A percentile compares a stretch with the other conserved stretches of the same genome.
phyloP scores from a whole-genome alignment of 1,140 invertebrate genomes.

The Penaeus japonicus region DNA sequence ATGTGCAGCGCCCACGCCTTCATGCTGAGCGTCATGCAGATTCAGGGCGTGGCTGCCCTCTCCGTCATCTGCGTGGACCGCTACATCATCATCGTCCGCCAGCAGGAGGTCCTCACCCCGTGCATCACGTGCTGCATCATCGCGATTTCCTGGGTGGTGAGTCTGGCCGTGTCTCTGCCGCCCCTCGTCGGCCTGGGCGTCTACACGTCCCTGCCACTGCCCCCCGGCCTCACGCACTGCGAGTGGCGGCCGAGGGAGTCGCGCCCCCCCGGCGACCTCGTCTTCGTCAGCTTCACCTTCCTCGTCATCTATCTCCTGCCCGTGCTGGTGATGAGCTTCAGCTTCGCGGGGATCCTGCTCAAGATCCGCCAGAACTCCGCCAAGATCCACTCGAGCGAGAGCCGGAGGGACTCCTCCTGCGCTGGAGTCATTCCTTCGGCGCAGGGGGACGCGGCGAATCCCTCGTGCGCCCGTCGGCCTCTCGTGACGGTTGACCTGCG shows the following conservation, averaged over 20 bases:
- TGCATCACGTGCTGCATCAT: constrained; percentile 19
- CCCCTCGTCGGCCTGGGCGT: neutral
- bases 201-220: neutral
- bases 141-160: constrained; percentile 9
- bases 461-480: neutral
- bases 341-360: neutral
- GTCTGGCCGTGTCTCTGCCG: neutral
- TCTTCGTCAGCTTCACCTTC: neutral
- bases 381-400: neutral
- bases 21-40: neutral
- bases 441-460: neutral
- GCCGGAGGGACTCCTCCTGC: neutral
- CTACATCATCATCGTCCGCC: constrained; percentile 9
- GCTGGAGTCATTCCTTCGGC: neutral
- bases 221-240: constrained; percentile 24
- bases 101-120: neutral
- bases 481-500: constrained; percentile 3
- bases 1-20: constrained; percentile 27
- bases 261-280: neutral
- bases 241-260: neutral
- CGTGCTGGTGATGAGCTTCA: neutral
- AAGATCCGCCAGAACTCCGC: neutral
- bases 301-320: neutral
- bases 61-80: constrained; percentile 24
- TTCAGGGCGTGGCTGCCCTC: constrained; percentile 6